Evolutionary conservation across 2,113 vertebrate species (phyloP), one percentile per base, ranked within the genome.

Genomic region (Numida meleagris): DNA sequence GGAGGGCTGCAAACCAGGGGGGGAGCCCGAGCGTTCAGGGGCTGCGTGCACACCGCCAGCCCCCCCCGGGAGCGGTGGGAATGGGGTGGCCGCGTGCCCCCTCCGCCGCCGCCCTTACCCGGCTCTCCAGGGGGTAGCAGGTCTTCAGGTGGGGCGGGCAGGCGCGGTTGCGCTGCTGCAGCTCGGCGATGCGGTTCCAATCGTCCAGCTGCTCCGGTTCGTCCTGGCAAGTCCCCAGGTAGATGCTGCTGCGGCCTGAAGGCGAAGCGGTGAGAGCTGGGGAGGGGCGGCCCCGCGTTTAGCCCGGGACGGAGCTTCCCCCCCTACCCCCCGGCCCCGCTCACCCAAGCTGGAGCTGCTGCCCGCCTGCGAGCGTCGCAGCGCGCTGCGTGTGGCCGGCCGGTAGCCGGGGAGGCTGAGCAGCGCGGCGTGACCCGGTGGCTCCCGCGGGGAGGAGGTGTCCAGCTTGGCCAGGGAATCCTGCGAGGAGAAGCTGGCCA

Each of bases 151-250:
- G 99, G 0, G 98, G 99, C 0, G 98, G 98, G 11, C 98, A 98
- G 12, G 97, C 96, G 24, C 97, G 97, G 86, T 99, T 99, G 36
- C 99, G 98, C 66, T 98, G 95, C 97, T 99, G 99, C 24, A 99
- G 90, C 95, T 99, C 99, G 0, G 98, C 99, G 1, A 99, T 99
- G 53, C 99, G 98, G 94, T 97, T 98, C 99, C 99, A 99, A 61
- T 99, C 98, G 0, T 99, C 97, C 33, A 96, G 86, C 14, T 96
- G 97, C 1, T 99, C 99, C 0, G 99, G 99, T 76, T 99, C 99
- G 1, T 99, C 98, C 94, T 99, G 99, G 89, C 98, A 98, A 0
- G 79, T 90, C 48, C 96, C 96, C 89, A 97, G 27, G 40, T 96
- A 98, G 79, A 99, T 96, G 16, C 98, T 98, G 88, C 96, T 97